Conservation (phyloP, 30 jellyfish, hydroid and myxozoan species). For the Catostylus mosaicus region DNA sequence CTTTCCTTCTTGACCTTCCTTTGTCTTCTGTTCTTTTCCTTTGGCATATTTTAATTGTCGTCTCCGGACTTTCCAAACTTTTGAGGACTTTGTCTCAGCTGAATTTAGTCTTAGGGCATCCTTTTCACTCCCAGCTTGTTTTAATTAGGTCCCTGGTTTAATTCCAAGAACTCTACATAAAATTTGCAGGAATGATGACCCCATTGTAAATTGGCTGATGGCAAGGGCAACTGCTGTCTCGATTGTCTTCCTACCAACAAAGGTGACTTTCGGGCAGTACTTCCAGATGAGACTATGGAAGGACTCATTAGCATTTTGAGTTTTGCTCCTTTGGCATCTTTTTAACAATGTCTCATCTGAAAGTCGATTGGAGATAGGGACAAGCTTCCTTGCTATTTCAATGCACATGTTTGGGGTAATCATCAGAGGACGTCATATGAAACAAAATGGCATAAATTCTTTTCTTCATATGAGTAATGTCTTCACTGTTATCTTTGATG, state of each 20-base stretch:
- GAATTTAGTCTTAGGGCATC: neutral
- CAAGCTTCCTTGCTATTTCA: constrained; percentile 9
- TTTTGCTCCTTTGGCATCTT: constrained; percentile 24
- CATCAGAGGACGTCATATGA: too few relatives aligned
- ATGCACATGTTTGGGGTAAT: neutral
- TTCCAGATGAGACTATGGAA: constrained; percentile 49
- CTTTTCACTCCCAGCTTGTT: neutral
- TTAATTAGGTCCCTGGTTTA: neutral
- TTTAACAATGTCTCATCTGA: too few relatives aligned
- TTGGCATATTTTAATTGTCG: neutral
- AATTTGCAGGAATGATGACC: neutral
- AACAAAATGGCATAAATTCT: too few relatives aligned
- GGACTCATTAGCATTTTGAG: constrained; percentile 56
- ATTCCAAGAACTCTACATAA: neutral
- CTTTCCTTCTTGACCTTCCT: too few relatives aligned
- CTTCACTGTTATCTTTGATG: too few relatives aligned
- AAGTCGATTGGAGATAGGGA: neutral
- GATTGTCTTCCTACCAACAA: constrained; percentile 44
- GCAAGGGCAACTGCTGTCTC: constrained; percentile 52
- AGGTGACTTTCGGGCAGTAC: constrained; percentile 42
- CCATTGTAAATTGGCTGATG: constrained; percentile 34
- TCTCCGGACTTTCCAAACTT: neutral
- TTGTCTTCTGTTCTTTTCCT: too few relatives aligned
- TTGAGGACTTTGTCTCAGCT: neutral
- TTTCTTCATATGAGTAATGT: too few relatives aligned